Base-by-base conservation (phyloP, 2,113 vertebrate species). In the Clarias magur region DNA sequence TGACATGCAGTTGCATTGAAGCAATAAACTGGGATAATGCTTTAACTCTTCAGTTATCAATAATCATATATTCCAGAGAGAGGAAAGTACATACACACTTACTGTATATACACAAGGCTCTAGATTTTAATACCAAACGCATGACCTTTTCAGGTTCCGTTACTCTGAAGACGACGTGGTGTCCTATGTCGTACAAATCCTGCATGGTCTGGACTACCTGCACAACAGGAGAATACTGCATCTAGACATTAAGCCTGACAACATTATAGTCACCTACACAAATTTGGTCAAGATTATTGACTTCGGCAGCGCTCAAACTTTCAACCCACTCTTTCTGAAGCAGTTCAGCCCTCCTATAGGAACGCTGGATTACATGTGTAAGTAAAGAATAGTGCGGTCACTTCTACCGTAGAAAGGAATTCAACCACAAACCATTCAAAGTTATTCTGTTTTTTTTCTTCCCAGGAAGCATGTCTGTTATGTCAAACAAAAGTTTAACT, bases 151-250 rank as follows among this genome's bases (percentile, higher is more conserved):
- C 91, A 99, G 98, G 93, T 99, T 99, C 93, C 97, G 97, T 78
- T 99, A 99, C 92, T 99, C 98, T 0, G 98, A 99, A 90, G 98
- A 99, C 0, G 98, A 99, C 0, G 97, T 99, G 91, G 98, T 97
- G 86, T 95, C 92, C 83, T 99, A 99, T 0, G 72, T 99, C 13
- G 92, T 96, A 54, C 98, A 99, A 95, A 94, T 98, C 80, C 95
- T 99, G 2, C 97, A 99, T 91, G 98, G 97, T 62, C 94, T 99
- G 2, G 98, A 99, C 82, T 99, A 99, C 89, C 96, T 99, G 63
- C 98, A 99, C 0, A 88, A 95, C 75, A 95, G 92, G 59, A 96
- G 95, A 19, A 97, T 99, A 10, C 95, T 99, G 59, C 98, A 99
- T 91, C 94, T 99, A 1, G 98, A 99, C 93, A 96, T 99, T 92